Base-by-base conservation (phyloP, 2,113 vertebrate genomes). In the Sciurus niger region DNA sequence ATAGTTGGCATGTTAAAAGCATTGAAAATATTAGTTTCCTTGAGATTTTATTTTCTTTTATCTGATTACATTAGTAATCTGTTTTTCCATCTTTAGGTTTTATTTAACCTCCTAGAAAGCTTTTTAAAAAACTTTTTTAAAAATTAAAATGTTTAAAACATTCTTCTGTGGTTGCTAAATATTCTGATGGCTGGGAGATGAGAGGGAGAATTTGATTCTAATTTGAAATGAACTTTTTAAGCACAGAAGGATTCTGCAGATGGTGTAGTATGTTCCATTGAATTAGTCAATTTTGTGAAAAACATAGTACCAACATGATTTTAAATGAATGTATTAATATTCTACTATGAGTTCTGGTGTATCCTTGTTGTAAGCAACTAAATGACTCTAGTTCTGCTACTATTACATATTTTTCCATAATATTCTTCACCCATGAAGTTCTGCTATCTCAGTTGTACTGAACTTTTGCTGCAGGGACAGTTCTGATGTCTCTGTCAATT, bases 211-310 rank as follows among this genome's bases (percentile, higher is more conserved):
- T 82, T 7, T 86, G 70, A 60, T 30, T 85, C 10, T 91, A 51
- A 30, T 96, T 68, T 76, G 58, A 95, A 73, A 63, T 89, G 74
- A 92, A 60, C n/a, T 76, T 8, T 92, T 82, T 85, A 93, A 96
- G 51, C 24, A 4, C 20, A n/a, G 58, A 65, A 84, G n/a, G 40
- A 60, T 28, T 28, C 72, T 83, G 8, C 8, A 79, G 65, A 46
- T 58, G 79, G 72, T 84, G 32, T 78, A 77, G 7, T 37, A 58
- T 58, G 24, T 84, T 89, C 65, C 8, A 30, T 72, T 95, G 67
- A 90, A 55, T 84, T 94, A 76, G 86, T 88, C n/a, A 83, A 2
- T 90, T 90, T 87, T 80, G 24, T 93, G 48, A 79, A 48, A 90
- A 79, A 20, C 55, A 79, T 3, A 25, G 58, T 58, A 76, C 25